These are phyloP conservation scores for Metallyticus violacea DNA, from an alignment of 2,888 invertebrate species.

Conservation along the genomic window DNA sequence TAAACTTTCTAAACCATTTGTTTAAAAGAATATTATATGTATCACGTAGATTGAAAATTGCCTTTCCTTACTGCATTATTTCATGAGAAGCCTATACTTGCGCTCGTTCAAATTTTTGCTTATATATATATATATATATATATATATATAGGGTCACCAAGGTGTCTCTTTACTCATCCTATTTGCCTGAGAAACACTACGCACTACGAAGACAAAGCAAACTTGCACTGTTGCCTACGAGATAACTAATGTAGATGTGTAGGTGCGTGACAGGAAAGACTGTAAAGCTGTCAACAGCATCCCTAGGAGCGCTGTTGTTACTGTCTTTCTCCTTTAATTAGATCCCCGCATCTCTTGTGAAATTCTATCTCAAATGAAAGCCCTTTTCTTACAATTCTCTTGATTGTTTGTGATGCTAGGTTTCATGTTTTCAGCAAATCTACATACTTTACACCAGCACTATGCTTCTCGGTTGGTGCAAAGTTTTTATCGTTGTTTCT, in stretches of 20 bases:
- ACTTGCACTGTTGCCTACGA: neutral
- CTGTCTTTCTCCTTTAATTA: neutral
- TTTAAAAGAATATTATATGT: no score
- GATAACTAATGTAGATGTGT: neutral
- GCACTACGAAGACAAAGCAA: neutral
- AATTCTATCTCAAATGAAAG: neutral
- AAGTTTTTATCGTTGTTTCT: neutral
- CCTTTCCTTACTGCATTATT: no score
- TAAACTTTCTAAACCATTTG: no score
- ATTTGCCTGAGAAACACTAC: no score
- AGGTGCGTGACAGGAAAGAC: neutral
- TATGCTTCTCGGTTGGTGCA: neutral
- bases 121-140: no score
- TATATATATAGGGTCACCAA: no score
- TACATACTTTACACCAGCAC: neutral
- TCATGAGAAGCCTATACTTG: no score
- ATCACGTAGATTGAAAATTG: no score
- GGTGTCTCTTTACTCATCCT: no score
- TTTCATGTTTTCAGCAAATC: neutral
- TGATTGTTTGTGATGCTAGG: neutral
- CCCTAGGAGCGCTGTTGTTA: neutral
- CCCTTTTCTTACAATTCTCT: neutral
- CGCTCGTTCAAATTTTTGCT: no score
- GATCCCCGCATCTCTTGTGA: neutral
- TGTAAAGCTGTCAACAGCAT: neutral